A percentile compares a stretch with the other conserved stretches of the same genome.
These are phyloP conservation scores for Sceliomorpha sp. DNA, from an alignment of 2,888 invertebrate genomes.

Conservation along the genomic window DNA sequence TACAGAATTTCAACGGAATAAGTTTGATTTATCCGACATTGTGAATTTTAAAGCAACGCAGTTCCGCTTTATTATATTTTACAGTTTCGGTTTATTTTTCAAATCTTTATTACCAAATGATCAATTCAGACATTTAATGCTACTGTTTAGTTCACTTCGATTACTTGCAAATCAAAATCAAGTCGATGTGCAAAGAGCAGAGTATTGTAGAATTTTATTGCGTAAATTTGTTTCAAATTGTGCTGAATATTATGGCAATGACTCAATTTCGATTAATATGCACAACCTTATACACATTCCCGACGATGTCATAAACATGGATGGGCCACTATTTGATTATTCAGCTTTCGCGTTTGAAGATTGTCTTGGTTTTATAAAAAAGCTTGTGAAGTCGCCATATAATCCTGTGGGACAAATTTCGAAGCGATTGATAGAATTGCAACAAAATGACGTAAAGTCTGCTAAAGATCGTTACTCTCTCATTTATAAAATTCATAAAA, in stretches of 20 bases:
- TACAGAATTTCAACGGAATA: too few relatives aligned
- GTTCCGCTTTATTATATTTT: background rate
- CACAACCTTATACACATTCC: too few relatives aligned
- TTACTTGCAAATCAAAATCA: constrained; percentile 8
- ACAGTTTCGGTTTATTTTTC: background rate
- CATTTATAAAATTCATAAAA: constrained; percentile 6
- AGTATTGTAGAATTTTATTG: background rate
- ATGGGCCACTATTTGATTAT: constrained; percentile 3
- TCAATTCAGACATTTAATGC: background rate
- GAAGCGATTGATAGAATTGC: constrained; percentile 3
- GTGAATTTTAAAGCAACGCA: too few relatives aligned
- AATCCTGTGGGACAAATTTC: constrained; percentile 9
- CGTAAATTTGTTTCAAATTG: background rate
- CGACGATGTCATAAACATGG: constrained; percentile 3
- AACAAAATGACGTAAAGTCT: background rate
- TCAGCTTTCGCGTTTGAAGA: constrained; percentile 9
- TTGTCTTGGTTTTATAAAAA: constrained; percentile 4
- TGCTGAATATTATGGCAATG: background rate
- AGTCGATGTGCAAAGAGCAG: background rate
- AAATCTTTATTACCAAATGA: too few relatives aligned
- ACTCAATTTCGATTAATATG: too few relatives aligned
- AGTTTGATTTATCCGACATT: too few relatives aligned
- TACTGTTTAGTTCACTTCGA: constrained; percentile 4
- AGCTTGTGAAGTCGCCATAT: constrained; percentile 2
- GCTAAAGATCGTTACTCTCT: constrained; percentile 2